Base-by-base conservation (phyloP, 2,797 vertebrate species). In the Coluber constrictor region DNA sequence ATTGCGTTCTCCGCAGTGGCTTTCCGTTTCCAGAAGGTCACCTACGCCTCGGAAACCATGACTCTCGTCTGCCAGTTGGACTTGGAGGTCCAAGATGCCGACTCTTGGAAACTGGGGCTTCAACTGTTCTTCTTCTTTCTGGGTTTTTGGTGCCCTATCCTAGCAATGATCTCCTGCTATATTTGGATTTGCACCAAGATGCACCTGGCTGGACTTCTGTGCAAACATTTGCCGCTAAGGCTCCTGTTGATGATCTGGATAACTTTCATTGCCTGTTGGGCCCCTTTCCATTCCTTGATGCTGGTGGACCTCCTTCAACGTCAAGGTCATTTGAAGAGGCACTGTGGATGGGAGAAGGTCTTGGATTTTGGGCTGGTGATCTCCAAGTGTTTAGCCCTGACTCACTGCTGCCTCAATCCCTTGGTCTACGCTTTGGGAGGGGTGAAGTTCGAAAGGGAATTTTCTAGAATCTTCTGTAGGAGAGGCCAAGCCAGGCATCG, bases 121-220 rank as follows among this genome's bases (percentile, higher is more conserved):
- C 97, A 96, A 86, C 88, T 98, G 66, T 2, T 98, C 63, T 97
- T 97, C 92, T 86, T 98, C 90, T 9, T 96, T 18, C 74, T 98
- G 18, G 98, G 98, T 20, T 98, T 98, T 90, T 95, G 97, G 43
- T 25, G 98, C 57, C 98, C 98, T 2, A 93, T 98, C 43, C 47
- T 98, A 91, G 96, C 98, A 88, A 98, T 98, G 98, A 96, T 98
- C 5, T 98, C 98, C 95, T 98, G 98, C 96, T 98, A 98, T 95
- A 94, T 98, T 47, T 96, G 96, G 57, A 98, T 98, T 95, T 98
- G 98, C 95, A 96, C 95, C 91, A 97, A 97, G 6, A 97, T 98
- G 59, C 98, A 97, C 95, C 97, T 97, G 0, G 97, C 97, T 66
- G 96, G 93, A 0, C 96, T 97, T 18, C 96, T 97, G 11, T 97